Percentiles rank a stretch among this genome's conserved stretches.
These are phyloP conservation scores for Homalodisca vitripennis DNA, from an alignment of 1,140 invertebrate genomes.

Conservation along the genomic window DNA sequence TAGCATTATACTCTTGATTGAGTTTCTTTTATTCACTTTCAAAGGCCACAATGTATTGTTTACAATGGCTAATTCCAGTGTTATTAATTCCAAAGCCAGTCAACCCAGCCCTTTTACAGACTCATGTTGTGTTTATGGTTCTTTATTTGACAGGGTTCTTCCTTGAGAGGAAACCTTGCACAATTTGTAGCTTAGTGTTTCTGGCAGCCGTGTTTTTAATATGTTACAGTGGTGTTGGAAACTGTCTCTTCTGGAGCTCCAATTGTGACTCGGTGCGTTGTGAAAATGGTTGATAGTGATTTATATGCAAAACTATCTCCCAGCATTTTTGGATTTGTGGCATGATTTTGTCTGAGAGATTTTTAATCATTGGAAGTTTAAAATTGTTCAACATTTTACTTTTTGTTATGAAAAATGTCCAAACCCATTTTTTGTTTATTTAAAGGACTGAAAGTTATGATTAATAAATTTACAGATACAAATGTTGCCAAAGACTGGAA, in stretches of 20 bases:
- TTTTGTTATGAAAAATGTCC: too few species aligned
- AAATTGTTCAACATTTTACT: too few species aligned
- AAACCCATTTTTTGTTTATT: too few species aligned
- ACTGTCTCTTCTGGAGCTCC: slow-evolving; percentile 88
- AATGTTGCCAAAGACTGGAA: too few species aligned
- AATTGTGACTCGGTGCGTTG: slow-evolving; percentile 74
- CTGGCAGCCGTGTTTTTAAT: slow-evolving; percentile 88
- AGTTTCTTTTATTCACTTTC: not conserved
- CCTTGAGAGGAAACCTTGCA: slow-evolving; percentile 93
- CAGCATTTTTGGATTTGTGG: too few species aligned
- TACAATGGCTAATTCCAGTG: slow-evolving; percentile 97
- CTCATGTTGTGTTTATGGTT: slow-evolving; percentile 96
- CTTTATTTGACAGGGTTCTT: slow-evolving; percentile 93
- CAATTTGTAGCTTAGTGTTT: slow-evolving; percentile 93
- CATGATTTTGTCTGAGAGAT: too few species aligned
- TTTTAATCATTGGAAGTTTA: too few species aligned
- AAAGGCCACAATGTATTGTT: slow-evolving; percentile 82
- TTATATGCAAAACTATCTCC: too few species aligned
- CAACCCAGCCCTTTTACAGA: slow-evolving; percentile 91
- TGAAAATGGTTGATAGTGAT: slow-evolving; percentile 62
- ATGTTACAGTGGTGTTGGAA: slow-evolving; percentile 94
- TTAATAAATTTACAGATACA: too few species aligned
- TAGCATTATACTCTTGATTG: not conserved
- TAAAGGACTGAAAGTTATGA: too few species aligned
- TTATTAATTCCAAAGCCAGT: slow-evolving; percentile 95